Conservation (phyloP, 2,797 vertebrate genomes). For the Serranus cabrilla region DNA sequence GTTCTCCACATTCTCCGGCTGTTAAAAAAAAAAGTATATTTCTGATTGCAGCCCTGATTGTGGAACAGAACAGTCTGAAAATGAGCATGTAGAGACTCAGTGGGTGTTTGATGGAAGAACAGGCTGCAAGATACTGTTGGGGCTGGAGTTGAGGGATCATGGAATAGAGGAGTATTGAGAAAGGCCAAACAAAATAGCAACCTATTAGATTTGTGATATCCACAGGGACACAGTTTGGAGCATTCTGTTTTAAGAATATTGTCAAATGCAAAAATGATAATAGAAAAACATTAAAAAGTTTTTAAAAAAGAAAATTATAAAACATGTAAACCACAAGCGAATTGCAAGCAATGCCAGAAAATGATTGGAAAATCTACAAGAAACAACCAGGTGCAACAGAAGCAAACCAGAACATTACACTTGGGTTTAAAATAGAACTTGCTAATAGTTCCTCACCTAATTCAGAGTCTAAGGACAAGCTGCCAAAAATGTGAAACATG, state of each 20-base stretch:
- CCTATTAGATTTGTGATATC: neutral
- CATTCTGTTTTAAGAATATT: neutral
- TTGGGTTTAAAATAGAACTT: conserved; percentile 26
- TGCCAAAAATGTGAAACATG: conserved; percentile 35
- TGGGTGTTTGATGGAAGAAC: conserved; percentile 23
- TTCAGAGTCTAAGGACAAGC: conserved; percentile 40
- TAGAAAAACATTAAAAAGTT: neutral
- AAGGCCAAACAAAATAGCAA: neutral
- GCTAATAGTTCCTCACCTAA: conserved; percentile 26
- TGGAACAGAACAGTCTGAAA: conserved; percentile 28
- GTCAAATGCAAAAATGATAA: too few species aligned
- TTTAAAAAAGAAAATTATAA: neutral
- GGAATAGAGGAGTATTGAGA: neutral
- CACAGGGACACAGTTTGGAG: neutral
- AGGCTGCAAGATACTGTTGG: neutral
- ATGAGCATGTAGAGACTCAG: conserved; percentile 27
- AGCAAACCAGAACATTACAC: conserved; percentile 12
- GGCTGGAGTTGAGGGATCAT: neutral
- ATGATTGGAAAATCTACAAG: conserved; percentile 6
- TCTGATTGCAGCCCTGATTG: conserved; percentile 39
- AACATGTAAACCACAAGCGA: neutral
- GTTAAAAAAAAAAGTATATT: conserved; percentile 22
- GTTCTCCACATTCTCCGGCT: conserved; percentile 4
- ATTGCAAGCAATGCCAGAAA: neutral
- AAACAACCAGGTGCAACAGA: neutral